These are phyloP conservation scores for Limanda limanda DNA, from an alignment of 2,113 vertebrate species.

Conservation along the genomic window DNA sequence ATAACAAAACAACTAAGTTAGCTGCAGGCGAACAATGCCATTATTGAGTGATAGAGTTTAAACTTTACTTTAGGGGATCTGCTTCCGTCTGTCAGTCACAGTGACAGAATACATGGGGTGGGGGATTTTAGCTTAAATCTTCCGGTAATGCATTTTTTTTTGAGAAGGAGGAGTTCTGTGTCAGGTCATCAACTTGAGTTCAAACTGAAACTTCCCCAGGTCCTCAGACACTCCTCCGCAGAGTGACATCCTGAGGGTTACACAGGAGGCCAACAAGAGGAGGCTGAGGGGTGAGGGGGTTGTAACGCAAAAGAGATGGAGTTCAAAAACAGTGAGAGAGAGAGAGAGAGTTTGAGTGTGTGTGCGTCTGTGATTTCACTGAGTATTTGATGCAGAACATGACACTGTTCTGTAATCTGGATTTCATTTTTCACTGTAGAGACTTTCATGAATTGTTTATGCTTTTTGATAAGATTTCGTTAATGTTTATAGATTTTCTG, in stretches of 20 bases:
- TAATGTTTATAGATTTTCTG: background rate
- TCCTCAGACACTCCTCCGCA: background rate
- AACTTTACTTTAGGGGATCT: background rate
- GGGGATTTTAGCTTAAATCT: background rate
- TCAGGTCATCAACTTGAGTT: background rate
- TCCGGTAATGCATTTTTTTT: background rate
- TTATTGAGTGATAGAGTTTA: constrained; percentile 2
- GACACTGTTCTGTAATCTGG: constrained; percentile 1
- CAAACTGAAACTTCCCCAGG: constrained; percentile 9
- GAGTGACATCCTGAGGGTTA: constrained; percentile 1
- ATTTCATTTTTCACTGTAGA: constrained; percentile 38
- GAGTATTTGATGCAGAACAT: constrained; percentile 63
- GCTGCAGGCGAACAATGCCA: background rate
- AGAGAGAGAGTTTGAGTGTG: constrained; percentile 35
- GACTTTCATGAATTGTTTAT: constrained; percentile 47
- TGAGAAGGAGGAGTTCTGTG: background rate
- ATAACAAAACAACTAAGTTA: constrained; percentile 14
- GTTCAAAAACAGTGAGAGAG: background rate
- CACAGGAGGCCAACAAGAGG: constrained; percentile 28
- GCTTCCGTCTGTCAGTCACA: constrained; percentile 6
- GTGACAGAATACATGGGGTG: constrained; percentile 2
- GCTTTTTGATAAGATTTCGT: constrained; percentile 36
- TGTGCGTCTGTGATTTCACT: constrained; percentile 68
- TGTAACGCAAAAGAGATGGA: constrained; percentile 1
- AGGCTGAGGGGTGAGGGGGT: constrained; percentile 14